Conservation (phyloP, 2,888 invertebrate genomes). For the Chironomus tentans region DNA sequence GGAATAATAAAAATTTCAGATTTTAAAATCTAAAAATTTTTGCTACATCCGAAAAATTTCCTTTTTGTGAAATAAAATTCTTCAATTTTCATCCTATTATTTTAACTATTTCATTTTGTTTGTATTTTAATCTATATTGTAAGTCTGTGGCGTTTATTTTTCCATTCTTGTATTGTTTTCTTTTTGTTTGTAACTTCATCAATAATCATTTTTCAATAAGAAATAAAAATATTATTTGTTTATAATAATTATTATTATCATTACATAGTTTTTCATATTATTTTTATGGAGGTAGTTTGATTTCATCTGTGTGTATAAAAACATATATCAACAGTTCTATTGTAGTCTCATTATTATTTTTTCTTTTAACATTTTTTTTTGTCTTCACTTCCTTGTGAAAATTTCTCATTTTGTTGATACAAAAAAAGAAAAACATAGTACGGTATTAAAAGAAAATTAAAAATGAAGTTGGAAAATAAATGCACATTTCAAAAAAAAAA, state of each 20-base stretch:
- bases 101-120: too few relatives aligned
- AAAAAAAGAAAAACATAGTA: background rate
- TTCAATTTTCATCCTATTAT: too few relatives aligned
- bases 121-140: too few relatives aligned
- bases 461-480: constrained; percentile 8
- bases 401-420: background rate
- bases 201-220: background rate
- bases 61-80: too few relatives aligned
- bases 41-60: too few relatives aligned
- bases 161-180: background rate
- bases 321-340: constrained; percentile 27
- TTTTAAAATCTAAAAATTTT: too few relatives aligned
- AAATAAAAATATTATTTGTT: background rate
- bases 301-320: constrained; percentile 26
- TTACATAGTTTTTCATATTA: background rate
- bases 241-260: background rate
- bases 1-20: too few relatives aligned
- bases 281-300: constrained; percentile 27
- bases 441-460: background rate
- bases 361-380: constrained; percentile 10
- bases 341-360: constrained; percentile 24
- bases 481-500: background rate
- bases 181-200: background rate
- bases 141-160: too few relatives aligned
- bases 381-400: background rate